Conservation (phyloP, 2,113 vertebrate genomes). For the Pygoscelis antarcticus region DNA sequence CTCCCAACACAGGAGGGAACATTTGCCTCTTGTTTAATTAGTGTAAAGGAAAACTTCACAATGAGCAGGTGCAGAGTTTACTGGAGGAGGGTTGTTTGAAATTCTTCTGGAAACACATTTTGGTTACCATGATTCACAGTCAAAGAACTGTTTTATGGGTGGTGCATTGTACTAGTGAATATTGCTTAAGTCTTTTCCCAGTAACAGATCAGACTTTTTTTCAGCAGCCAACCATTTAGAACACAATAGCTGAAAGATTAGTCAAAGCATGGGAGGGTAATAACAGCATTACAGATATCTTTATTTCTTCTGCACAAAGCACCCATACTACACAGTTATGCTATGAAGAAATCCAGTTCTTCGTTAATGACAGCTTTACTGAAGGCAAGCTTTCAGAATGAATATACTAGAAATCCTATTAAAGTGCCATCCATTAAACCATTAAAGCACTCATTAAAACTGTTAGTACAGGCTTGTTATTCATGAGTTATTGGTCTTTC, state of each 20-base stretch:
- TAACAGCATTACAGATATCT: slow-evolving; percentile 20
- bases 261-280: background rate
- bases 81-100: background rate
- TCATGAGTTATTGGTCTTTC: slow-evolving; percentile 72
- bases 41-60: background rate
- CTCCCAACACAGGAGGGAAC: accelerated
- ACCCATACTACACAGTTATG: background rate
- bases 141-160: background rate
- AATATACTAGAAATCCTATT: slow-evolving; percentile 72
- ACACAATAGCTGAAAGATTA: slow-evolving; percentile 3
- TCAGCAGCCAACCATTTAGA: background rate
- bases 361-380: slow-evolving; percentile 69
- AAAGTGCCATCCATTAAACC: slow-evolving; percentile 74
- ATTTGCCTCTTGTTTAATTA: background rate
- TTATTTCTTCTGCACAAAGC: slow-evolving; percentile 34
- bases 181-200: background rate
- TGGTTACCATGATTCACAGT: background rate
- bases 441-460: slow-evolving; percentile 75
- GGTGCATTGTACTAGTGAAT: background rate
- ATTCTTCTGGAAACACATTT: background rate
- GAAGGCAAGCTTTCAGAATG: slow-evolving; percentile 67
- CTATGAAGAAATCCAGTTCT: slow-evolving; percentile 40
- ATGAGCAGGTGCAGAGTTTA: background rate
- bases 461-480: slow-evolving; percentile 68
- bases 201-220: background rate